A percentile compares a stretch with the other conserved stretches of the same genome.
These are phyloP conservation scores for Anoncus sp. DNA, from an alignment of 2,888 invertebrate genomes.

Conservation along the genomic window DNA sequence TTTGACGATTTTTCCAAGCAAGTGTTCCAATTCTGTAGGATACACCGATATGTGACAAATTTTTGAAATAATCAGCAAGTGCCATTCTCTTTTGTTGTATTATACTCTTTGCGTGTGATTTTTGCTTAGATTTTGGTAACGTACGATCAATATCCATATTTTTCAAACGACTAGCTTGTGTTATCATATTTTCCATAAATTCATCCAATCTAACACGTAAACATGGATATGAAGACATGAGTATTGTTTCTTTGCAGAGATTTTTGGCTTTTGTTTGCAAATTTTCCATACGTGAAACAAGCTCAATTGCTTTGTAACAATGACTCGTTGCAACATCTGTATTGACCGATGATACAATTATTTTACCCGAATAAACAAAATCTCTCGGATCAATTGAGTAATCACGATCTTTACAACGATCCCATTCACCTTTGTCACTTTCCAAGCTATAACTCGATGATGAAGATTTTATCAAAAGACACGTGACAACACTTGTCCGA, in stretches of 20 bases:
- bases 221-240: constrained; percentile 85
- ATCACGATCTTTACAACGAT: constrained; percentile 77
- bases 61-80: constrained; percentile 93
- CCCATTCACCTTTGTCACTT: constrained; percentile 78
- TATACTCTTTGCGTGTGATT: constrained; percentile 91
- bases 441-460: constrained; percentile 79
- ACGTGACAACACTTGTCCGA: constrained; percentile 73
- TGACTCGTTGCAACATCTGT: not conserved
- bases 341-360: not conserved
- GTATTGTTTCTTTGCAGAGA: constrained; percentile 87
- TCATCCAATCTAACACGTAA: constrained; percentile 87
- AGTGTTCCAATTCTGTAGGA: constrained; percentile 91
- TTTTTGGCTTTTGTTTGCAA: constrained; percentile 87
- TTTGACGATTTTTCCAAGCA: constrained; percentile 76
- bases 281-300: constrained; percentile 82
- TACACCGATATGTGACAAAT: constrained; percentile 89
- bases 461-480: constrained; percentile 80
- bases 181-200: constrained; percentile 87
- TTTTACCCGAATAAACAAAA: constrained; percentile 70
- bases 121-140: constrained; percentile 89
- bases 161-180: constrained; percentile 88
- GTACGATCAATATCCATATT: constrained; percentile 85
- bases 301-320: constrained; percentile 65
- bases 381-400: constrained; percentile 78
- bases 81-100: constrained; percentile 94